Evolutionary conservation across 1,140 invertebrate species (phyloP).

Genomic region (Drosophila watanabei): DNA sequence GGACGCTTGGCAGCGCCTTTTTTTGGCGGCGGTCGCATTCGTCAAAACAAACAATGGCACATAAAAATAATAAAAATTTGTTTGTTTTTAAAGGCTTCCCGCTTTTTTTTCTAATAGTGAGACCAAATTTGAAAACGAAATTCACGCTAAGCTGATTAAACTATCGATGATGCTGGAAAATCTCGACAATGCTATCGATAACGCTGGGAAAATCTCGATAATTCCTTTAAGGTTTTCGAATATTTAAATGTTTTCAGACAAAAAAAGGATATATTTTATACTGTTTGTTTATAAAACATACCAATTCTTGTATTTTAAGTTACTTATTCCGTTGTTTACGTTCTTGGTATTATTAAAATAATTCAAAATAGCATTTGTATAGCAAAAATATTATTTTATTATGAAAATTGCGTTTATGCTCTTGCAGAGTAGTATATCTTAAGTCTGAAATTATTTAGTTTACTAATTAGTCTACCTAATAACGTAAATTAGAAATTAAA

Average conservation of each 20-base stretch:
- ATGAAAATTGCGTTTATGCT: too few relatives aligned
- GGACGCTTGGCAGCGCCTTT: background rate
- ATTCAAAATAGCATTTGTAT: background rate
- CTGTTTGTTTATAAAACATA: too few relatives aligned
- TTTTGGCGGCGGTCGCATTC: slow-evolving; percentile 1
- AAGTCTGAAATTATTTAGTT: too few relatives aligned
- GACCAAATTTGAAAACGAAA: background rate
- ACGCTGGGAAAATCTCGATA: background rate
- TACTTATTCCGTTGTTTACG: background rate
- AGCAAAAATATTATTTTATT: too few relatives aligned
- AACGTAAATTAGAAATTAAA: background rate
- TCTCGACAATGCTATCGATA: background rate
- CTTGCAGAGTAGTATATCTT: too few relatives aligned
- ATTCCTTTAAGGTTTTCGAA: too few relatives aligned
- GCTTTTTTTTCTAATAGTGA: slow-evolving; percentile 5
- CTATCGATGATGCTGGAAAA: background rate
- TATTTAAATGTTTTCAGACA: too few relatives aligned
- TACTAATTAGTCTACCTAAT: too few relatives aligned
- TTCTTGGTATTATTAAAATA: background rate
- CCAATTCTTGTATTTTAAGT: too few relatives aligned
- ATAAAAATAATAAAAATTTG: background rate
- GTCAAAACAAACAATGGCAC: background rate
- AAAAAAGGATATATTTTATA: too few relatives aligned
- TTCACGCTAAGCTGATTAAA: background rate
- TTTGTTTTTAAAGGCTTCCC: slow-evolving; percentile 9